Evolutionary conservation across 2,888 invertebrate genomes (phyloP).

Genomic region (Drosophila peninsularis): DNA sequence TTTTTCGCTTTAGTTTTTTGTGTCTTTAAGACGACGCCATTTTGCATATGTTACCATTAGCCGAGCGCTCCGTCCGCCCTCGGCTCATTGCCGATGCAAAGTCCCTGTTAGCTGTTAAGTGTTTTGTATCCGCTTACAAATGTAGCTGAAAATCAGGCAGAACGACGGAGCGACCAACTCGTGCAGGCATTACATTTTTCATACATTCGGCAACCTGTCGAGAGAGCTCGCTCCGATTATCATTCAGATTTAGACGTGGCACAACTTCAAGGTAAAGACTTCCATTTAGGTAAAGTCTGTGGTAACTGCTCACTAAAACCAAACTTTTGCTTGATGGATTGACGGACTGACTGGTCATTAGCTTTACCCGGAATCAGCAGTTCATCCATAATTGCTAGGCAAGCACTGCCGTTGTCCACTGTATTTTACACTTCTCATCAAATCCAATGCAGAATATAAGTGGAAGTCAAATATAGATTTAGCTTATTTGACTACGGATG

Average conservation of each 20-base stretch:
- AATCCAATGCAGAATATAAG: neutral
- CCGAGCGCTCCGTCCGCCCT: neutral
- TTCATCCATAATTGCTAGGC: too few species aligned
- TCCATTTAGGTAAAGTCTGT: neutral
- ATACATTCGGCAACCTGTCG: neutral
- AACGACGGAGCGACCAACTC: neutral
- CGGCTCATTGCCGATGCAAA: constrained; percentile 73
- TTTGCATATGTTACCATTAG: constrained; percentile 56
- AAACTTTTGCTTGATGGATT: neutral
- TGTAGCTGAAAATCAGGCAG: constrained; percentile 60
- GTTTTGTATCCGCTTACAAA: constrained; percentile 75
- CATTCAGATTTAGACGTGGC: constrained; percentile 14
- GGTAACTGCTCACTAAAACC: neutral
- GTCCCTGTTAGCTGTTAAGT: constrained; percentile 76
- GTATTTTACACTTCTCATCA: neutral
- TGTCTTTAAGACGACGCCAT: constrained; percentile 43
- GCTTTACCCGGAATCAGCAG: too few species aligned
- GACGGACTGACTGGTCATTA: too few species aligned
- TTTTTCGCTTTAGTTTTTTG: constrained; percentile 35
- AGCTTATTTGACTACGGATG: neutral
- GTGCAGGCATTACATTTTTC: constrained; percentile 32
- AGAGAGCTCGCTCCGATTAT: constrained; percentile 11
- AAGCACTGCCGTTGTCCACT: neutral
- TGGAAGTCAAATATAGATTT: neutral
- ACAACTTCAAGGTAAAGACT: neutral